Evolutionary conservation across 1,140 invertebrate genomes (phyloP), one percentile per base, ranked within the genome.

Genomic region (Papilio polyxenes): DNA sequence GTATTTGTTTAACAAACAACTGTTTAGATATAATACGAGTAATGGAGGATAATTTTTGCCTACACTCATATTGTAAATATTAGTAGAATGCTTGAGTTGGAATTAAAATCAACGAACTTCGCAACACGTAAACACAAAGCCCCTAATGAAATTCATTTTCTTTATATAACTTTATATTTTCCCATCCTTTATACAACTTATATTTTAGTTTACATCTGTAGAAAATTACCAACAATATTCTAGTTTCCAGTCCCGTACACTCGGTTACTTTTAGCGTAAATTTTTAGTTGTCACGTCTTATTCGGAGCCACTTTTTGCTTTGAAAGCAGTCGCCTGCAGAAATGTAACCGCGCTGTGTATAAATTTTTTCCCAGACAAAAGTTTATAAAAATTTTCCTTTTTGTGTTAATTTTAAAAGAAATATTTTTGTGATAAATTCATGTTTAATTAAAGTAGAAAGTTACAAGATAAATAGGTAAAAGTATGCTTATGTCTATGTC

Each of bases 281-380:
- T 80, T 80, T 37, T 48, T 69, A 80, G 53, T 80, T 80, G 56
- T 31, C 78, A 40, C 78, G 59, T 80, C 78, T 80, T 69, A 69
- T 69, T 80, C 78, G 44, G 62, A 80, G 78, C 56, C 59, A 80
- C 56, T 80, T 80, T 80, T 80, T 80, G 37, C 78, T 80, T 69
- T 80, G n/a, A 80, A 80, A 80, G 78, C 59, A 69, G 40, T 80
- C 78, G 59, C 17, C 56, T 69, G 59, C 59, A 80, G 31, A 79
- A 79, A 59, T 59, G 31, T 62, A 79, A 79, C 76, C 51, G 53
- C 56, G 37, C 15, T 31, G 9, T 77, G 11, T 77, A 31, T 77
- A 15, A 56, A 77, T 8, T 56, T 72, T 53, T 31, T 31, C 20
- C 15, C 49, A 77, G 49, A 77, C 75, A 77, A 77, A 77, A 77